These are phyloP conservation scores for Hyperopisus bebe DNA, from an alignment of 2,113 vertebrate genomes.

Conservation along the genomic window DNA sequence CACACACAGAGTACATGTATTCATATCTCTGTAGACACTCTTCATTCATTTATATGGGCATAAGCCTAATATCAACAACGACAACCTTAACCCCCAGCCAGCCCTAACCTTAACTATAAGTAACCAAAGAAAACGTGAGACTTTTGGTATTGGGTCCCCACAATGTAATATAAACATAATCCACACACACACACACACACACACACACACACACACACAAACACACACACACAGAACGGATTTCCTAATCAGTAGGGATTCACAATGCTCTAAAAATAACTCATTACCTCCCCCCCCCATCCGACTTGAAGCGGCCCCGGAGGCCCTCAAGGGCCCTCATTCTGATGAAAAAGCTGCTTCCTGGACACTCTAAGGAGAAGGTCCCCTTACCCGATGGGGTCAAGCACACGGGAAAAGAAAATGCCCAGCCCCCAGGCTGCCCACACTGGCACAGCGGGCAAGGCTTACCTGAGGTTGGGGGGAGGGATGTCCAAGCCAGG, in stretches of 20 bases:
- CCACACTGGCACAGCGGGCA: background rate
- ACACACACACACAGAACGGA: conserved; percentile 7
- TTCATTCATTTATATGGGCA: background rate
- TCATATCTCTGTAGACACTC: background rate
- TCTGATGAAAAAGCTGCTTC: background rate
- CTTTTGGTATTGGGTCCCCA: background rate
- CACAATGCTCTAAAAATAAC: background rate
- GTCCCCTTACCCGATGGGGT: background rate
- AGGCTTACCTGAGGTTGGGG: background rate
- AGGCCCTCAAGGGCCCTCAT: background rate
- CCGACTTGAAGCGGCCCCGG: background rate
- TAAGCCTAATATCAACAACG: conserved; percentile 5
- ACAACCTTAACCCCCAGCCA: background rate
- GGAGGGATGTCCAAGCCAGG: background rate
- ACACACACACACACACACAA: background rate
- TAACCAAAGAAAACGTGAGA: background rate
- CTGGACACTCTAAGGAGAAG: background rate
- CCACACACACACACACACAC: background rate
- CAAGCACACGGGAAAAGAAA: background rate
- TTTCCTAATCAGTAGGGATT: background rate
- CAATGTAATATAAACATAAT: background rate
- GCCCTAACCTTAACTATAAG: background rate
- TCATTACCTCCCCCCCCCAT: background rate
- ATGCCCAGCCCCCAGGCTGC: background rate
- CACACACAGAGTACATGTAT: background rate